Evolutionary conservation across 2,888 invertebrate species (phyloP).

Genomic region (Oscheius onirici): DNA sequence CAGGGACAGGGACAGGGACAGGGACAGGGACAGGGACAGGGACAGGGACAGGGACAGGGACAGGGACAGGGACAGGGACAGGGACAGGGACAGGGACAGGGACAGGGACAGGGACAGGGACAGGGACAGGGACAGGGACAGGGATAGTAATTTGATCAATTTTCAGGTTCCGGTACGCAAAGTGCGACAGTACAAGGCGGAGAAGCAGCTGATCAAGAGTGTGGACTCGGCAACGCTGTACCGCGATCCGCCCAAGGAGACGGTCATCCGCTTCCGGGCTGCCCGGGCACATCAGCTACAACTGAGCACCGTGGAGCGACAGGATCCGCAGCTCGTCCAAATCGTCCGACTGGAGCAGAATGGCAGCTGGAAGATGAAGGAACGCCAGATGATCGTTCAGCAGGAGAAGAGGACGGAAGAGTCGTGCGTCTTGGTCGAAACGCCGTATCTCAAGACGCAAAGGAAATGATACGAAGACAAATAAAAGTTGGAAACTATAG

Average conservation of each 20-base stretch:
- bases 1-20: no score
- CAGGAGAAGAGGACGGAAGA: neutral
- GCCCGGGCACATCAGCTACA: conserved; percentile 8
- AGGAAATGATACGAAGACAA: conserved; percentile 12
- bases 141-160: no score
- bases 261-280: conserved; percentile 7
- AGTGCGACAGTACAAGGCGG: conserved; percentile 23
- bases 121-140: no score
- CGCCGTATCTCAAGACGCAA: neutral
- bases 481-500: conserved; percentile 14
- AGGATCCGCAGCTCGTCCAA: conserved; percentile 35
- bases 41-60: no score
- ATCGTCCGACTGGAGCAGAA: conserved; percentile 30
- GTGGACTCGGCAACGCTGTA: conserved; percentile 32
- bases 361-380: neutral
- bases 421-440: neutral
- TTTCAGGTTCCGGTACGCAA: conserved; percentile 24
- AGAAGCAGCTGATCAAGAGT: conserved; percentile 9
- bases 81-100: no score
- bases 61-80: no score
- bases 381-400: neutral
- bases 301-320: conserved; percentile 37
- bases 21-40: no score
- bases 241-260: conserved; percentile 22
- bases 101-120: no score